A percentile compares a stretch with the other conserved stretches of the same genome.
Evolutionary conservation across 2,888 invertebrate species (phyloP).

Genomic region (Stramonita haemastoma): DNA sequence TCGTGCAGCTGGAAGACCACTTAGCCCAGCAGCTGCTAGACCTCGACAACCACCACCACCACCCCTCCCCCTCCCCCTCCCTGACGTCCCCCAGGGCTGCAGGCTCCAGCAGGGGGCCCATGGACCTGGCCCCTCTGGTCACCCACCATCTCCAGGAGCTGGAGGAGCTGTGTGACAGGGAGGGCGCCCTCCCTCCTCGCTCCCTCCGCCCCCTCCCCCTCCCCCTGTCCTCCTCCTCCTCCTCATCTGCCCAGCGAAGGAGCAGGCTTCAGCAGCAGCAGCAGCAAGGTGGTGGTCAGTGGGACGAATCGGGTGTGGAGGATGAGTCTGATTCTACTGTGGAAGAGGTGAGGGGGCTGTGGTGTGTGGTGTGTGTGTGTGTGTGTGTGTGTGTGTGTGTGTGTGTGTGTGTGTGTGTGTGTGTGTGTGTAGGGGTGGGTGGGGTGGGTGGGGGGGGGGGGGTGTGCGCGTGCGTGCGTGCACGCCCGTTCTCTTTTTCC

Average conservation of each 20-base stretch:
- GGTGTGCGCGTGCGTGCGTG: neutral
- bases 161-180: constrained; percentile 40
- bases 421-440: neutral
- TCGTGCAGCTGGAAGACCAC: constrained; percentile 31
- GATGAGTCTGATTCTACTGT: constrained; percentile 38
- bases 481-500: neutral
- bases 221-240: neutral
- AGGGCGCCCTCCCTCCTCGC: constrained; percentile 22
- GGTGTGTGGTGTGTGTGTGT: neutral
- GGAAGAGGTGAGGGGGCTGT: constrained; percentile 38
- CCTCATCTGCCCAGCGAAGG: neutral
- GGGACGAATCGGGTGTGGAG: constrained; percentile 35
- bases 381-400: neutral
- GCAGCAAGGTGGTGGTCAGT: neutral
- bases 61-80: neutral
- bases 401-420: neutral
- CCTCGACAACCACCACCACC: neutral
- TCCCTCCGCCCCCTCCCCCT: neutral
- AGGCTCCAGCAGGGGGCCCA: neutral
- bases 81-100: neutral
- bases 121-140: constrained; percentile 30
- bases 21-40: constrained; percentile 28
- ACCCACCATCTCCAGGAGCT: constrained; percentile 42
- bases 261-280: neutral
- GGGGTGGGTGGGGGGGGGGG: neutral